phyloP scores from a whole-genome alignment of 2,113 vertebrate species.

The Cygnus atratus region DNA sequence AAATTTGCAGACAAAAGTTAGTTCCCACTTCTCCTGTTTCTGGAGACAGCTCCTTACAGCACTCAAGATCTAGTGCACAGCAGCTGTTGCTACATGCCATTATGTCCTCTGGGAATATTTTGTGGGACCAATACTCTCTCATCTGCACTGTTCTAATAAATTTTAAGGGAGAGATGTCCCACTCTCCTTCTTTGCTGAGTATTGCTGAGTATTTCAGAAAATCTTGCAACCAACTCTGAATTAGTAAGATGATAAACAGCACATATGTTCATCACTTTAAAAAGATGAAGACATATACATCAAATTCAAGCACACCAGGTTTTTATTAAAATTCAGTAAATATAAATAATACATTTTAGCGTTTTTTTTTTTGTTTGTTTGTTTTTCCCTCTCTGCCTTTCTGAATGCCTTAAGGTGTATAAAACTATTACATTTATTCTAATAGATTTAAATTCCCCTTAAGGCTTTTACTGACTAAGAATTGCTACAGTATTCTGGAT shows the following conservation, averaged over 20 bases:
- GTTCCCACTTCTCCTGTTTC: neutral
- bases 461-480: constrained; percentile 15
- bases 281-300: neutral
- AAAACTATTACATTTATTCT: neutral
- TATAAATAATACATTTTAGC: neutral
- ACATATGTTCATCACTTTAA: neutral
- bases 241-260: neutral
- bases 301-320: neutral
- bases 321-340: neutral
- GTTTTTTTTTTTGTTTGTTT: neutral
- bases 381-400: neutral
- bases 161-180: neutral
- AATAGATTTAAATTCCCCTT: neutral
- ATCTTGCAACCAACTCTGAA: neutral
- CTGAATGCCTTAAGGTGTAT: neutral
- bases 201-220: neutral
- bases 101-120: neutral
- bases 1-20: neutral
- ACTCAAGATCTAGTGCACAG: neutral
- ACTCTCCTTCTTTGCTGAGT: neutral
- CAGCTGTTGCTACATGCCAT: neutral
- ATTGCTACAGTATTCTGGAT: neutral
- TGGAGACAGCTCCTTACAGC: neutral
- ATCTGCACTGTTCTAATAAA: neutral
- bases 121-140: neutral